Evolutionary conservation across 1,140 invertebrate genomes (phyloP).

Genomic region (Drosophila sturtevanti): DNA sequence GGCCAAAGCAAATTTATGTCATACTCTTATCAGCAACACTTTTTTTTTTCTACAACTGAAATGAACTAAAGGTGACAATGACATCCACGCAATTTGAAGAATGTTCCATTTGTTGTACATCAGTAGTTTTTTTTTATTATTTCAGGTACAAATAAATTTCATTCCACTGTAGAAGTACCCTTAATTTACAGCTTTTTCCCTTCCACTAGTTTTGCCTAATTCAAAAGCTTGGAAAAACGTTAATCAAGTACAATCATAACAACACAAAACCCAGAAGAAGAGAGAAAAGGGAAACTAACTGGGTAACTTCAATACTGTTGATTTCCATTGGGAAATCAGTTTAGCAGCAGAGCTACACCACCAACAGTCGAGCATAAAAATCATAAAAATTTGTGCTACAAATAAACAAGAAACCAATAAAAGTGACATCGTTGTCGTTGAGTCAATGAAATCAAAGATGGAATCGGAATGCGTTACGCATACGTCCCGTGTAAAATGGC

Average conservation of each 20-base stretch:
- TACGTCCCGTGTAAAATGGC: constrained; percentile 62
- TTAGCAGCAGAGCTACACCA: constrained; percentile 50
- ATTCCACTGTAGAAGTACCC: background rate
- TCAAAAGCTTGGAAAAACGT: constrained; percentile 30
- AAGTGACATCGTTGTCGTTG: constrained; percentile 45
- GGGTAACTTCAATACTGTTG: constrained; percentile 52
- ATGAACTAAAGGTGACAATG: background rate
- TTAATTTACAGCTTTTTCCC: background rate
- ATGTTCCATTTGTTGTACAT: background rate
- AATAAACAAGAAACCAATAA: constrained; percentile 62
- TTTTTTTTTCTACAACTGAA: background rate
- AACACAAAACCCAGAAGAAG: constrained; percentile 28
- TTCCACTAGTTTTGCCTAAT: background rate
- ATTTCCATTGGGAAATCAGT: constrained; percentile 78
- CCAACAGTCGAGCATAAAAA: constrained; percentile 36
- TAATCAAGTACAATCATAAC: constrained; percentile 41
- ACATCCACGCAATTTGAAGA: no score
- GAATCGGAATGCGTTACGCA: constrained; percentile 66
- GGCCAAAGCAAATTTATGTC: constrained; percentile 16
- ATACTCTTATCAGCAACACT: background rate
- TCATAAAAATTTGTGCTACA: constrained; percentile 72
- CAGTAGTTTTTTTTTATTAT: background rate
- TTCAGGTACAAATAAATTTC: background rate
- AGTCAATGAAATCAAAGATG: constrained; percentile 50
- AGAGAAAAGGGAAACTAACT: constrained; percentile 35